Base-by-base conservation (phyloP, 2,888 invertebrate genomes). In the Itoplectis maculator region DNA sequence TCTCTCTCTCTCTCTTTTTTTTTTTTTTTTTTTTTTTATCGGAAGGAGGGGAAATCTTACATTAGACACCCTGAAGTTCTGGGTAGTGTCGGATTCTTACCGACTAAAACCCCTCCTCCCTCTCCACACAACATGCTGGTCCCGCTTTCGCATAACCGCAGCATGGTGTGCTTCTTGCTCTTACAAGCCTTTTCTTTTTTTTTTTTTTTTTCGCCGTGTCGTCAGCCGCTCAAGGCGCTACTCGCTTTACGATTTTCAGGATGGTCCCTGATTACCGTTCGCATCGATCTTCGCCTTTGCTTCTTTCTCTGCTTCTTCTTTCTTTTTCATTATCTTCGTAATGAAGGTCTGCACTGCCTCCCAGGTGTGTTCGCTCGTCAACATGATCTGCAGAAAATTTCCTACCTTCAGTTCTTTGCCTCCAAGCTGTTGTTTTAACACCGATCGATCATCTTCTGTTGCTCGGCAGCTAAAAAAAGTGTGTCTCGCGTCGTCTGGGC, bases 21-120 rank as follows among this genome's bases (percentile, higher is more conserved):
- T 72, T 18, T 23, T 8, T 42, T 72, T 47, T 47, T 29, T 56
- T 20, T 23, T 9, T n/a, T 9, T 23, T 20, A 18, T 66, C 45
- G 37, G 68, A 29, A 29, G 56, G 56, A 29, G 56, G 23, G 29
- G 56, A 51, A 51, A 51, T 51, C 51, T 51, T 51, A 23, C 51
- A 51, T 51, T 9, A 20, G 51, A 51, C 51, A 51, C 23, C 51
- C 51, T 9, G 20, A 1, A 20, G 49, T 18, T 49, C 1, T 23
- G 23, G 23, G 23, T 51, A 51, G 20, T 51, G 20, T 51, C 51
- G 51, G 51, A 51, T 51, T 51, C 20, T 23, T 23, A 51, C 51
- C 51, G 51, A 51, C 51, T 51, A 51, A 51, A 51, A 23, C 20
- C 51, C 51, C 51, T 23, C 51, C 23, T 42, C 42, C 13, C 42